A percentile compares a stretch with the other conserved stretches of the same genome.
Conservation (phyloP, 1,140 invertebrate genomes). For the Pogonomyrmex californicus region DNA sequence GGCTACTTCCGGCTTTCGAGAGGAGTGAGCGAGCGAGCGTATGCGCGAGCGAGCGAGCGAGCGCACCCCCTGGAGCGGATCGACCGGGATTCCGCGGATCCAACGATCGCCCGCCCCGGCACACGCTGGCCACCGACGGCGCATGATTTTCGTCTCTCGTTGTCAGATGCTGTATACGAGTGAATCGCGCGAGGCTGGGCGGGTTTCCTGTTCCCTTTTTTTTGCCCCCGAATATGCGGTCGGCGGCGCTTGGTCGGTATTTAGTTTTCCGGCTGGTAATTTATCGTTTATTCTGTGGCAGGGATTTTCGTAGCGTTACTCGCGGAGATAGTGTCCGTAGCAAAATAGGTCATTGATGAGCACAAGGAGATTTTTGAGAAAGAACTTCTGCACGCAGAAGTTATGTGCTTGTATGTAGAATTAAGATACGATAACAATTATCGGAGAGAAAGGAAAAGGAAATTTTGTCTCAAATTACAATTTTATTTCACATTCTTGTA, state of each 20-base stretch:
- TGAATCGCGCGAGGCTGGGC: conserved; percentile 68
- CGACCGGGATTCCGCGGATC: conserved; percentile 77
- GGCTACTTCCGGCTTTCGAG: conserved; percentile 80
- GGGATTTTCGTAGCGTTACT: conserved; percentile 33
- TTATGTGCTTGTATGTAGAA: not conserved
- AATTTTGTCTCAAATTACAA: not conserved
- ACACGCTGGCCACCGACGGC: conserved; percentile 56
- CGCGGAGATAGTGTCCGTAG: not conserved
- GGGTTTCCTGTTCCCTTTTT: conserved; percentile 75
- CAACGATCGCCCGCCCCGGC: conserved; percentile 67
- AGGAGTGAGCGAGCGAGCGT: conserved; percentile 55
- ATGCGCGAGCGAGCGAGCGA: conserved; percentile 25
- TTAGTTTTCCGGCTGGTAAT: conserved; percentile 46
- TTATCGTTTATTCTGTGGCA: conserved; percentile 37
- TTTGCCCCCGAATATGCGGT: conserved; percentile 50
- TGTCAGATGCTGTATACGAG: conserved; percentile 72
- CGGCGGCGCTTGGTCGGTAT: conserved; percentile 60
- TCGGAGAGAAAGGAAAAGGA: not conserved
- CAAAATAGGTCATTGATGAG: conserved; percentile 27
- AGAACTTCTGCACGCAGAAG: too few relatives aligned
- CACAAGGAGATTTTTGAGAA: not conserved
- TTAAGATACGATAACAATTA: not conserved
- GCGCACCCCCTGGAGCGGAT: conserved; percentile 54
- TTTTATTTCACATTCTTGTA: not conserved
- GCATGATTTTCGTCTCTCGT: conserved; percentile 69